Percentiles rank a stretch among this genome's conserved stretches.
These are phyloP conservation scores for Pachycephus smyrnensis DNA, from an alignment of 2,888 invertebrate genomes.

Conservation along the genomic window DNA sequence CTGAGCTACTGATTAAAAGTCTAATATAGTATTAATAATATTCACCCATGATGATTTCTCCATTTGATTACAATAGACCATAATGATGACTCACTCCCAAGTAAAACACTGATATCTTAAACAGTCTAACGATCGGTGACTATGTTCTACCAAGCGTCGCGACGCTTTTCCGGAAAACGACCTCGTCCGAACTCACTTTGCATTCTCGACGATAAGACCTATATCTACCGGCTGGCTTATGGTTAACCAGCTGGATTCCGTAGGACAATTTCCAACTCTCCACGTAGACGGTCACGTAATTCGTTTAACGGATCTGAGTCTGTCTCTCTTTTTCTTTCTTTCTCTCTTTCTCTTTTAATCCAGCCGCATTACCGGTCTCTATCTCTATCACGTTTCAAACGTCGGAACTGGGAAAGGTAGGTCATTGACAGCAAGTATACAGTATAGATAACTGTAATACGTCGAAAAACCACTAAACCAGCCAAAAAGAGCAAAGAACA, in stretches of 20 bases:
- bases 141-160: not conserved
- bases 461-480: constrained; percentile 45
- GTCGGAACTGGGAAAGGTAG: constrained; percentile 36
- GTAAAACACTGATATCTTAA: not conserved
- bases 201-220: not conserved
- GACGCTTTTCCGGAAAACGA: not conserved
- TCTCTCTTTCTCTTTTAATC: not conserved
- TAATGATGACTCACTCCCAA: not conserved
- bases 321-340: not conserved
- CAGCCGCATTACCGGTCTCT: not conserved
- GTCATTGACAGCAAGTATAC: constrained; percentile 58
- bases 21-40: not conserved
- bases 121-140: not conserved
- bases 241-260: not conserved
- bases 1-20: constrained; percentile 26
- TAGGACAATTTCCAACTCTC: not conserved
- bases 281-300: not conserved
- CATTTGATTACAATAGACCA: not conserved
- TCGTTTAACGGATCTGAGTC: not conserved
- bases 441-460: constrained; percentile 63
- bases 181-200: not conserved
- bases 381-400: not conserved
- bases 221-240: not conserved
- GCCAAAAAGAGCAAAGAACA: not conserved
- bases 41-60: not conserved